Evolutionary conservation across 2,888 invertebrate species (phyloP).

Genomic region (Apantesis nais): DNA sequence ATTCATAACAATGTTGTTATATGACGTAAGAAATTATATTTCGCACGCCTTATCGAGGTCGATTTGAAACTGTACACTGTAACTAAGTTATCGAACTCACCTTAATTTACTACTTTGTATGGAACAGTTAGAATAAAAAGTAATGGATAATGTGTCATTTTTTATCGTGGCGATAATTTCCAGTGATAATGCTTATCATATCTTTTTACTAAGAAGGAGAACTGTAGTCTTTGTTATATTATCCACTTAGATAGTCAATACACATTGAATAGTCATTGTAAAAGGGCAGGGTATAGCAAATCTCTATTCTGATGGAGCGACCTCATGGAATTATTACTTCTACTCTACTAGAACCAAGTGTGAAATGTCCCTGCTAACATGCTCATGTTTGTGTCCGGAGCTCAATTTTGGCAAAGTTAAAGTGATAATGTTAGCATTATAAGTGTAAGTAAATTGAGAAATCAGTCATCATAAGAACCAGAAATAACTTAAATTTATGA

Average conservation of each 20-base stretch:
- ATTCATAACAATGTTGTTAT: neutral
- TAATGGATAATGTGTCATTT: slow-evolving; percentile 9
- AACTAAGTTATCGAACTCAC: slow-evolving; percentile 21
- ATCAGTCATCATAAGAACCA: too few species aligned
- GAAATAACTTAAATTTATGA: neutral
- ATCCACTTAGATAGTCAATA: neutral
- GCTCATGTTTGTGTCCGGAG: neutral
- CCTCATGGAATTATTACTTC: too few species aligned
- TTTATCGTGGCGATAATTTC: slow-evolving; percentile 8
- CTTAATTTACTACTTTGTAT: slow-evolving; percentile 12
- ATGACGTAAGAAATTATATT: slow-evolving; percentile 29
- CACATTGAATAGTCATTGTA: neutral
- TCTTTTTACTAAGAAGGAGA: neutral
- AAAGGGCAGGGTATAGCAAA: neutral
- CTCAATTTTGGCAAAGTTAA: neutral
- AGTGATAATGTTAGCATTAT: neutral
- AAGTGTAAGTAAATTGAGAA: neutral
- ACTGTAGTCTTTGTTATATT: neutral
- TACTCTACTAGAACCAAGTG: neutral
- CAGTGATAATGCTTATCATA: slow-evolving; percentile 1
- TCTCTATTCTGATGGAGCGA: neutral
- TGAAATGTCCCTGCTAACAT: neutral
- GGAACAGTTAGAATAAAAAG: slow-evolving; percentile 4
- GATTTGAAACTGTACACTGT: slow-evolving; percentile 18
- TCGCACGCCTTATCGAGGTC: slow-evolving; percentile 27